Evolutionary conservation across 92 coral and sea anemone genomes (phyloP), one percentile per base, ranked within the genome.

Genomic region (Porites rus): DNA sequence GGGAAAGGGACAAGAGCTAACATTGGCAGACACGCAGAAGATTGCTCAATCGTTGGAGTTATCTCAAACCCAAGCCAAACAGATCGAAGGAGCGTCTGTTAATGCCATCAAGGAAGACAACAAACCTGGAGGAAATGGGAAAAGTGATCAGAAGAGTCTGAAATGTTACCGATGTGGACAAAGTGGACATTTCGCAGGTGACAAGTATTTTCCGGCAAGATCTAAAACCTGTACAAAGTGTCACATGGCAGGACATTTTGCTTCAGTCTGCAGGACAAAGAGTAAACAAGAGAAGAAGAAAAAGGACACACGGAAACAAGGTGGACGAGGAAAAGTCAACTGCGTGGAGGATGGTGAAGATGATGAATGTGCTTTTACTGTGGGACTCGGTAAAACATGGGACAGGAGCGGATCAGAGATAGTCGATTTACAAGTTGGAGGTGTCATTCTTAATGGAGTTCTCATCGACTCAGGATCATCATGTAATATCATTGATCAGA

Each of bases 41-140:
- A 69, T 75, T 60, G 91, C 91, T 24, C 59, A 91, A 83, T 86
- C 94, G 53, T 86, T 87, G 94, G 94, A 87, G 77, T 85, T 88
- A 14, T 81, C 88, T 60, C 76, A 85, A 62, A 66, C 58, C 68
- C 91, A 91, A 86, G 88, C 88, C 17, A 73, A 66, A 51, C 69
- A 62, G 66, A 81, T 72, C 76, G 87, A 87, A 64, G 69, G 50
- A 7, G 19, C 46, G 79, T n/a, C 69, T 18, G 38, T 75, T 12
- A 75, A 75, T 9, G 78, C 58, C 25, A 24, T 24, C 25, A 24
- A 24, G 25, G 25, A 24, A 24, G 25, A 24, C 25, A 24, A 24
- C 25, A 24, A 24, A 24, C 25, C 25, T 24, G 25, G 25, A 24
- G 25, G 25, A 24, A 24, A 24, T 24, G 25, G 25, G 25, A 24